Percentiles rank a stretch among this genome's conserved stretches.
Conservation (phyloP, 2,888 invertebrate genomes). For the Noctua comes region DNA sequence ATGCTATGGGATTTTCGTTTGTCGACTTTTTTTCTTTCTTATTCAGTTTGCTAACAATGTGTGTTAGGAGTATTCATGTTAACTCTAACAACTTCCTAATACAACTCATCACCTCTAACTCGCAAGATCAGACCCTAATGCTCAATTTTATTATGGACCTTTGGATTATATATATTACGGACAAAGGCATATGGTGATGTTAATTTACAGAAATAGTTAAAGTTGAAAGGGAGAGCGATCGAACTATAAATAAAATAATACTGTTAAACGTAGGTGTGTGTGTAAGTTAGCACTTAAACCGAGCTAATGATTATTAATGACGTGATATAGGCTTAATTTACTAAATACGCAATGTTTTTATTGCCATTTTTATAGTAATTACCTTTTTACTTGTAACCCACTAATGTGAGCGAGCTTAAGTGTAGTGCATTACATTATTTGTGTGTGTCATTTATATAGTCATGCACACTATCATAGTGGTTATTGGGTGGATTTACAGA, state of each 20-base stretch:
- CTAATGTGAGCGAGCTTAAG: slow-evolving; percentile 50
- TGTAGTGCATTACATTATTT: slow-evolving; percentile 44
- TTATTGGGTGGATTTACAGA: not conserved
- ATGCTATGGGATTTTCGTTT: not conserved
- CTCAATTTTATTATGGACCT: not conserved
- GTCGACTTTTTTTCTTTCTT: not conserved
- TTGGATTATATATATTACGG: too few species aligned
- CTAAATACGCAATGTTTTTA: slow-evolving; percentile 61
- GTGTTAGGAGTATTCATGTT: not conserved
- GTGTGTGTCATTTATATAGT: slow-evolving; percentile 8
- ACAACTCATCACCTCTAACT: not conserved
- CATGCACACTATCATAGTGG: not conserved
- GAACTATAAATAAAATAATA: slow-evolving; percentile 42
- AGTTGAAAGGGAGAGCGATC: slow-evolving; percentile 18
- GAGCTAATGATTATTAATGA: slow-evolving; percentile 65
- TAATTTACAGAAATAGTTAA: slow-evolving; percentile 18
- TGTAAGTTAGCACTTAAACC: slow-evolving; percentile 57
- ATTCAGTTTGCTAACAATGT: not conserved
- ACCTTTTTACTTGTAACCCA: slow-evolving; percentile 59
- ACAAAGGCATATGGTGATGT: not conserved
- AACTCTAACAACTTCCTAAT: not conserved
- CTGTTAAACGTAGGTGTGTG: slow-evolving; percentile 27
- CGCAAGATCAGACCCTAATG: not conserved
- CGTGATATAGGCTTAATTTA: slow-evolving; percentile 56
- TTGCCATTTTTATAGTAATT: slow-evolving; percentile 62